Conservation (phyloP, 2,113 vertebrate genomes). For the Mesembrinibis cayennensis region DNA sequence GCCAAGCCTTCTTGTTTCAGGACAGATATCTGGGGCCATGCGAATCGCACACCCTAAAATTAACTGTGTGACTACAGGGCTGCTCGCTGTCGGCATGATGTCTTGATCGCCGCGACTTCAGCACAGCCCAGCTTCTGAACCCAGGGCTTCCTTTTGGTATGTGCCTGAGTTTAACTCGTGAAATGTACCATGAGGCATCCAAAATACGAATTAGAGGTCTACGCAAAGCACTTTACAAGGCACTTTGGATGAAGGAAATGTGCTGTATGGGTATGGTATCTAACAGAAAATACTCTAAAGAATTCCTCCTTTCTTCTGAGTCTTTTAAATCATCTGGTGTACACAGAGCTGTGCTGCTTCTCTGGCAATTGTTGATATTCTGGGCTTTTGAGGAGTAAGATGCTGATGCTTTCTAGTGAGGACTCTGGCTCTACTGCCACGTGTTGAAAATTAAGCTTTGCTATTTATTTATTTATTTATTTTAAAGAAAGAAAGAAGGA, state of each 20-base stretch:
- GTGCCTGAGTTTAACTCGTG: accelerated
- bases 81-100: accelerated
- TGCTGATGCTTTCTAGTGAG: background rate
- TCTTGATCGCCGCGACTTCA: background rate
- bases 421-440: background rate
- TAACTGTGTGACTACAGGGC: background rate
- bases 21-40: background rate
- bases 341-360: background rate
- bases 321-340: background rate
- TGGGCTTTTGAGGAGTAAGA: background rate
- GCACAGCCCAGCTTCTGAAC: accelerated
- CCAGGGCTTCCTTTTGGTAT: accelerated
- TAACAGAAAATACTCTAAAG: background rate
- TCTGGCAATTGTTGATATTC: background rate
- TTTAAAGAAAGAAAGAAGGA: background rate
- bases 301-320: background rate
- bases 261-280: background rate
- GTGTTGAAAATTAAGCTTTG: background rate
- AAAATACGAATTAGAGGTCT: accelerated
- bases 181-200: background rate
- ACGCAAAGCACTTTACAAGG: background rate
- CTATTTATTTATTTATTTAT: background rate
- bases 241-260: background rate
- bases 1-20: background rate
- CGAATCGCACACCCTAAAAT: background rate